Conservation (phyloP, 1,140 invertebrate genomes). For the Sesamia nonagrioides region DNA sequence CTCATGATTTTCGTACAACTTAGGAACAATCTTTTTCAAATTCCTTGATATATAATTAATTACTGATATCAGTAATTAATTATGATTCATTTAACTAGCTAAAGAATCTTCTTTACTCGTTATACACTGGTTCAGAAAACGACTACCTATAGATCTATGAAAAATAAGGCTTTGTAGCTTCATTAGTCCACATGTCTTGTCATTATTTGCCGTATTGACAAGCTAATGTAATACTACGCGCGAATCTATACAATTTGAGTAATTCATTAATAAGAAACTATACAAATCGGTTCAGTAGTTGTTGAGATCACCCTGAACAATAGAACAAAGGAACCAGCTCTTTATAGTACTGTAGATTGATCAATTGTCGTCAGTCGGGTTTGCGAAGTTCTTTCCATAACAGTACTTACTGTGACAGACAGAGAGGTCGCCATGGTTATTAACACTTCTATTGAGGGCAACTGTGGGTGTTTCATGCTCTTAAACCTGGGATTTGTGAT, state of each 20-base stretch:
- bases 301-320: slow-evolving; percentile 41
- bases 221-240: slow-evolving; percentile 8
- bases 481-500: not conserved
- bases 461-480: slow-evolving; percentile 6
- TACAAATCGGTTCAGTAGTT: slow-evolving; percentile 35
- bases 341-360: slow-evolving; percentile 44
- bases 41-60: too few species aligned
- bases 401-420: slow-evolving; percentile 26
- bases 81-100: not conserved
- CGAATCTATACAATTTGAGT: slow-evolving; percentile 16
- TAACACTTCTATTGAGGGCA: slow-evolving; percentile 22
- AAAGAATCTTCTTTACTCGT: not conserved
- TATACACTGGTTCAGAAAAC: not conserved
- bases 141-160: not conserved
- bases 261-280: slow-evolving; percentile 32
- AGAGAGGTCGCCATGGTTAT: slow-evolving; percentile 23
- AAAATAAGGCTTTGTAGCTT: not conserved
- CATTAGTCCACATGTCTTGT: not conserved
- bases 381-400: slow-evolving; percentile 45
- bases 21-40: too few species aligned
- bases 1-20: too few species aligned
- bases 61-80: too few species aligned
- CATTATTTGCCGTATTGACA: slow-evolving; percentile 1
- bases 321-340: slow-evolving; percentile 45
- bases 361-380: slow-evolving; percentile 45